Conservation (phyloP, 2,113 vertebrate species). For the Pongo pygmaeus region DNA sequence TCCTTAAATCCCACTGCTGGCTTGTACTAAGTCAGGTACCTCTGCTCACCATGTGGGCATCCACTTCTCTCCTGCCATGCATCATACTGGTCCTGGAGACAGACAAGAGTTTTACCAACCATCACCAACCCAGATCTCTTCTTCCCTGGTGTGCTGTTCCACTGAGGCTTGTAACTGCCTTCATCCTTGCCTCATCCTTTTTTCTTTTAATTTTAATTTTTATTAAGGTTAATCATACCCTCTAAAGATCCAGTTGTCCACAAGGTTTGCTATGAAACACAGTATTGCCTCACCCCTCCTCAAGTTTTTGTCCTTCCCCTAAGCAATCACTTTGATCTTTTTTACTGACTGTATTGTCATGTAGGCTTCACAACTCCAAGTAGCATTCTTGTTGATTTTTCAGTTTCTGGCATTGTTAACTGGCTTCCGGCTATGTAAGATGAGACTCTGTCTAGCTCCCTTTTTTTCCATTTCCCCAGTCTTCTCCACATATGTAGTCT, state of each 20-base stretch:
- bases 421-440: not conserved
- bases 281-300: not conserved
- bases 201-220: not conserved
- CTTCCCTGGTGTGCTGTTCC: not conserved
- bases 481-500: not conserved
- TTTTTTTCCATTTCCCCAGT: not conserved
- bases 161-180: not conserved
- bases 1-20: not conserved
- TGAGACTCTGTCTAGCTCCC: not conserved
- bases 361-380: not conserved
- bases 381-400: not conserved
- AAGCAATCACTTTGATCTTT: not conserved
- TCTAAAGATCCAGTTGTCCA: not conserved
- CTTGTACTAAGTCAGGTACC: rapidly evolving
- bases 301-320: not conserved
- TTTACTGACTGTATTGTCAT: not conserved
- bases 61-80: not conserved
- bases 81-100: not conserved
- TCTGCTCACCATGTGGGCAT: rapidly evolving
- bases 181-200: not conserved
- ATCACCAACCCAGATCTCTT: not conserved
- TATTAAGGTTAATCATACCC: not conserved
- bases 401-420: not conserved
- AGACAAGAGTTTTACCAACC: rapidly evolving
- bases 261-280: not conserved